Percentiles rank a stretch among this genome's conserved stretches.
phyloP scores from a whole-genome alignment of 2,113 vertebrate genomes.

The Spilogale gracilis region DNA sequence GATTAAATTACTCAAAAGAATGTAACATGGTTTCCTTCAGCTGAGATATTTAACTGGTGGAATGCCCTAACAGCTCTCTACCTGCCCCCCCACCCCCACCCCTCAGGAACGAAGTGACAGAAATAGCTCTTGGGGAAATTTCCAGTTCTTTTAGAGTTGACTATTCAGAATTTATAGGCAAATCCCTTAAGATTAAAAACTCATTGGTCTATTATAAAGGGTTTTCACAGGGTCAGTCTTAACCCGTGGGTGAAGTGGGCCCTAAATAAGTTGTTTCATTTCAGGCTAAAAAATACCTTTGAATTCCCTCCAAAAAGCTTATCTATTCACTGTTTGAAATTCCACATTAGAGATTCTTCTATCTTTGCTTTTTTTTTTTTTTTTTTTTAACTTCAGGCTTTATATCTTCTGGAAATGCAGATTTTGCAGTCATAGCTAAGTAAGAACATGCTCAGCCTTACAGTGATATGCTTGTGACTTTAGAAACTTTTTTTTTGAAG shows the following conservation, averaged over 20 bases:
- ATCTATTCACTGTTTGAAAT: slow-evolving; percentile 60
- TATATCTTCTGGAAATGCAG: slow-evolving; percentile 29
- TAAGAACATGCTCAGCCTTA: background rate
- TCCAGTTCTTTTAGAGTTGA: slow-evolving; percentile 48
- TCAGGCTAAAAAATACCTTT: slow-evolving; percentile 70
- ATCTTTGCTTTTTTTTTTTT: background rate
- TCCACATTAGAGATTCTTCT: background rate
- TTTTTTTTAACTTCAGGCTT: slow-evolving; percentile 25
- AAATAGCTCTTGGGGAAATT: slow-evolving; percentile 40
- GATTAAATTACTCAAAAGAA: slow-evolving; percentile 40
- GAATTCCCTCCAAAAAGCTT: slow-evolving; percentile 53
- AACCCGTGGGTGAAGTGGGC: background rate
- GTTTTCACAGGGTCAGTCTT: slow-evolving; percentile 53
- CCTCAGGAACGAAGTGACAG: background rate
- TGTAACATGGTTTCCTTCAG: slow-evolving; percentile 14
- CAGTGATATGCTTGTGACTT: background rate
- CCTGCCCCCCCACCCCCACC: rapidly evolving
- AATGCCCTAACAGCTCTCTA: background rate
- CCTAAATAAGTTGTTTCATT: slow-evolving; percentile 59
- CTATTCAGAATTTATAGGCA: slow-evolving; percentile 68
- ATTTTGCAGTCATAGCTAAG: background rate
- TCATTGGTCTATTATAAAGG: slow-evolving; percentile 49
- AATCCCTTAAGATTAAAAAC: slow-evolving; percentile 71
- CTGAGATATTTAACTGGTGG: slow-evolving; percentile 16
- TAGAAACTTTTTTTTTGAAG: background rate